phyloP scores from a whole-genome alignment of 35 echinoderm and acorn worm genomes.

The Ophioderma brevispina region DNA sequence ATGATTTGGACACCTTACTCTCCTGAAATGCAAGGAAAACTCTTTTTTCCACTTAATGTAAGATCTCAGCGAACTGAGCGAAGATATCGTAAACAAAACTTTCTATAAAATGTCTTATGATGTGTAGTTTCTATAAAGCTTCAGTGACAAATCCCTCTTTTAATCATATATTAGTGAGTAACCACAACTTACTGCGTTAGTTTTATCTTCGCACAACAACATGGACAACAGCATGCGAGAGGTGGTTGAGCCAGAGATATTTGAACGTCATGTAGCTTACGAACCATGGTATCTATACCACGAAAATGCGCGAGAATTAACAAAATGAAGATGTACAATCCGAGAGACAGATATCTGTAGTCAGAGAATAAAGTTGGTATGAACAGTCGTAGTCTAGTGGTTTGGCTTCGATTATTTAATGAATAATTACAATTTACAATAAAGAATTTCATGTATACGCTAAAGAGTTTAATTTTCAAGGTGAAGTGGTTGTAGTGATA shows the following conservation, averaged over 20 bases:
- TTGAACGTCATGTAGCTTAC: neutral
- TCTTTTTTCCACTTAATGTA: too few species aligned
- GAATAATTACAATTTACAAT: too few species aligned
- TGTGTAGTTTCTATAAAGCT: neutral
- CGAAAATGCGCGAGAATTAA: conserved; percentile 72
- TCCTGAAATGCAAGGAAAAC: too few species aligned
- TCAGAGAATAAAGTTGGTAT: neutral
- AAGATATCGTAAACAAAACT: neutral
- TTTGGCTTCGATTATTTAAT: neutral
- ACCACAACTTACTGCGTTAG: conserved; percentile 67
- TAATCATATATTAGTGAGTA: too few species aligned
- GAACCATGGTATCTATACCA: conserved; percentile 50
- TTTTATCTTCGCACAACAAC: conserved; percentile 55
- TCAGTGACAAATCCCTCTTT: neutral
- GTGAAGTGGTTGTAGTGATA: neutral
- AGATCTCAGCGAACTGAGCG: too few species aligned
- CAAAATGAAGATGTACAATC: conserved; percentile 70
- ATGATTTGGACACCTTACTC: too few species aligned
- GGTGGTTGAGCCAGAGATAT: conserved; percentile 68
- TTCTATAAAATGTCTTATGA: neutral
- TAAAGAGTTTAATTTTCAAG: neutral
- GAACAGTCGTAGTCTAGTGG: neutral
- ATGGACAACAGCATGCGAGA: conserved; percentile 74
- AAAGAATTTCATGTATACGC: neutral
- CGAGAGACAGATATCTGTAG: conserved; percentile 50